These are phyloP conservation scores for Megathymus violae DNA, from an alignment of 1,140 invertebrate species.

Conservation along the genomic window DNA sequence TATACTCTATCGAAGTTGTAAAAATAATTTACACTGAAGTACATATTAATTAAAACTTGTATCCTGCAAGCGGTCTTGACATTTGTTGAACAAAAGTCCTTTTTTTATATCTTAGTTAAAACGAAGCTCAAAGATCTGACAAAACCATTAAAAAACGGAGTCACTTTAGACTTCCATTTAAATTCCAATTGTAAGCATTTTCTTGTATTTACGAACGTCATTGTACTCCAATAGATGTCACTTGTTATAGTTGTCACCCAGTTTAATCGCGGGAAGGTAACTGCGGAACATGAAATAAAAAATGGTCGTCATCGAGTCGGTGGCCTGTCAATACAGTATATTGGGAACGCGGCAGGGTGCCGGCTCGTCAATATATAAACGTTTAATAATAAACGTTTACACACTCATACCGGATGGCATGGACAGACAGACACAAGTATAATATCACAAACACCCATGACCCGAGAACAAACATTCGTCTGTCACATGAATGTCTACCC, in stretches of 20 bases:
- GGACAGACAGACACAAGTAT: too few species aligned
- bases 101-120: background rate
- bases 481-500: too few species aligned
- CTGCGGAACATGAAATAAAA: conserved; percentile 7
- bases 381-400: too few species aligned
- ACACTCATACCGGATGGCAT: too few species aligned
- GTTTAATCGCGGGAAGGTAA: background rate
- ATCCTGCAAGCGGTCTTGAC: background rate
- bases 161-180: background rate
- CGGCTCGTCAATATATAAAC: too few species aligned
- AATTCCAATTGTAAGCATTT: background rate
- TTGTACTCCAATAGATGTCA: background rate
- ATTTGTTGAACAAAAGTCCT: background rate
- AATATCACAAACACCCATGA: too few species aligned
- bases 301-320: conserved; percentile 1
- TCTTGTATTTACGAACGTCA: background rate
- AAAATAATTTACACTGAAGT: too few species aligned
- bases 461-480: too few species aligned
- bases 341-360: conserved; percentile 19
- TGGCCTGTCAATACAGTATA: conserved; percentile 32
- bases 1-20: too few species aligned
- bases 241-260: background rate
- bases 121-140: background rate
- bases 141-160: background rate
- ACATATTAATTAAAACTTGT: too few species aligned